Evolutionary conservation across 2,797 vertebrate genomes (phyloP).

Genomic region (Merluccius polli): DNA sequence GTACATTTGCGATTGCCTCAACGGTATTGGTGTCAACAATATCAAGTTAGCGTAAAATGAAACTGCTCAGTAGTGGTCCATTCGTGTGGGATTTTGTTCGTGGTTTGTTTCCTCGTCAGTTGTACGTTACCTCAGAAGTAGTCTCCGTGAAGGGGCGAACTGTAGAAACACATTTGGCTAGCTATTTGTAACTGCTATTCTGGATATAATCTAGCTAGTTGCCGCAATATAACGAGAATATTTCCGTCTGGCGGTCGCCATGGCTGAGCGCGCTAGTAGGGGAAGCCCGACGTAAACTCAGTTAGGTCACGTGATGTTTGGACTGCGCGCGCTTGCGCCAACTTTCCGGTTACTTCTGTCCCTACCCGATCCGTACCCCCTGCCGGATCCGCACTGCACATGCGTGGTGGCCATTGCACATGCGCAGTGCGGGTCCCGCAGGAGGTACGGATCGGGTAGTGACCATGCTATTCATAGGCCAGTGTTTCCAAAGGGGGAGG

Average conservation of each 20-base stretch:
- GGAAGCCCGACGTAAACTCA: background rate
- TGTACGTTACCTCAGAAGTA: background rate
- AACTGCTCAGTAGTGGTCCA: background rate
- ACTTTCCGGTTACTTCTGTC: no score
- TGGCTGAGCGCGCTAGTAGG: background rate
- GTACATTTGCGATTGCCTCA: background rate
- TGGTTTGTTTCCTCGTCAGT: background rate
- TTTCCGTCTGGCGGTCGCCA: background rate
- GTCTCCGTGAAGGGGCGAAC: background rate
- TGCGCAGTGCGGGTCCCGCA: no score
- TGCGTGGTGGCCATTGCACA: no score
- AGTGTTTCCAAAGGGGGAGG: no score
- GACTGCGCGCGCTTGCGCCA: background rate
- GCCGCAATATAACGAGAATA: background rate
- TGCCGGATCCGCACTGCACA: no score
- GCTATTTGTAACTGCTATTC: background rate
- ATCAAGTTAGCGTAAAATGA: background rate
- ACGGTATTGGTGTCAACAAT: background rate
- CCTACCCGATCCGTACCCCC: no score
- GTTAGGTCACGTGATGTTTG: background rate
- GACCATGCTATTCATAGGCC: no score
- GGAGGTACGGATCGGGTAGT: no score
- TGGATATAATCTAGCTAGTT: background rate
- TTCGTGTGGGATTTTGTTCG: background rate
- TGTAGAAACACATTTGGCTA: background rate